phyloP scores from a whole-genome alignment of 2,797 vertebrate species.

The Nyctalus aviator region DNA sequence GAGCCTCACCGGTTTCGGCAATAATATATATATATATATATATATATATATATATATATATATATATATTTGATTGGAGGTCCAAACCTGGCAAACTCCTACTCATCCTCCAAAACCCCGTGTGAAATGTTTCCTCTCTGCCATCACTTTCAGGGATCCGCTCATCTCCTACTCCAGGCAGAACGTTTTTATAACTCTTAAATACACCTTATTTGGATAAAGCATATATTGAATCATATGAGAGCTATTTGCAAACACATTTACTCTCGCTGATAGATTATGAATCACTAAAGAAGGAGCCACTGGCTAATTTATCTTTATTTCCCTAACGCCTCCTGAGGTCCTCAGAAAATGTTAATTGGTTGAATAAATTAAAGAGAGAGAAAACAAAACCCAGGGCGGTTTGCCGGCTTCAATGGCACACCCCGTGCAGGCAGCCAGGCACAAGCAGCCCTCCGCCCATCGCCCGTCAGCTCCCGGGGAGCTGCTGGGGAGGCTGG shows the following conservation, averaged over 20 bases:
- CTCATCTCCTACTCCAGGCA: not conserved
- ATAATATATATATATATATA: too few relatives aligned
- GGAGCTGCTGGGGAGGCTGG: not conserved
- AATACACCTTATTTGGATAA: not conserved
- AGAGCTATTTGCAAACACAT: not conserved
- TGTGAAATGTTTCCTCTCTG: not conserved
- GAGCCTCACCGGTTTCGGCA: too few relatives aligned
- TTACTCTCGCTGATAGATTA: not conserved
- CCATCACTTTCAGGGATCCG: accelerated
- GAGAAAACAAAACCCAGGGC: not conserved
- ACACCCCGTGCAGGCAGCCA: not conserved
- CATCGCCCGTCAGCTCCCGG: not conserved
- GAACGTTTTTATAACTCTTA: not conserved
- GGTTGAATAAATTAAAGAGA: not conserved
- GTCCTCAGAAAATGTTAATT: constrained; percentile 17
- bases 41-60: too few relatives aligned
- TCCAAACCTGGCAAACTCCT: constrained; percentile 21
- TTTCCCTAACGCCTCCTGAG: not conserved
- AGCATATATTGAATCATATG: not conserved
- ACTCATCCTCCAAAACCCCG: constrained; percentile 14
- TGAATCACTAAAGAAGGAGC: not conserved
- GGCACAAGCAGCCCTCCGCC: not conserved
- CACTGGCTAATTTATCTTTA: not conserved
- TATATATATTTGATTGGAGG: too few relatives aligned
- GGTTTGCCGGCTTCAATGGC: not conserved